Conservation (phyloP, 2,888 invertebrate genomes). For the Patella pellucida region DNA sequence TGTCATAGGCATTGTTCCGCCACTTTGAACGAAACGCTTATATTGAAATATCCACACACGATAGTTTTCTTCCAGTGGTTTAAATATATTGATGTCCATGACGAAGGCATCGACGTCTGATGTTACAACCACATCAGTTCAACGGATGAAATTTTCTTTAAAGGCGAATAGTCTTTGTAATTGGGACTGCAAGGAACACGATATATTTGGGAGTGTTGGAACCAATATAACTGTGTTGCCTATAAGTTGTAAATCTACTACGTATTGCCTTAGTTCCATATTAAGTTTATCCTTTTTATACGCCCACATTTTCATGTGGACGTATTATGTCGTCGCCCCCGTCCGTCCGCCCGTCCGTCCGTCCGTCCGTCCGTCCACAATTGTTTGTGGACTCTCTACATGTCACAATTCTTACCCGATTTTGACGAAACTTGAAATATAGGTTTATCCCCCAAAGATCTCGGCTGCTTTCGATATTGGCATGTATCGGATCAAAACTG, state of each 20-base stretch:
- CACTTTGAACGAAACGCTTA: background rate
- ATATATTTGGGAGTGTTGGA: background rate
- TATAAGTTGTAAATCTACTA: background rate
- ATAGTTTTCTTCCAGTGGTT: background rate
- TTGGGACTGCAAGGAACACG: background rate
- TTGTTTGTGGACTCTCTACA: too few species aligned
- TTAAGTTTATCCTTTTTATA: too few species aligned
- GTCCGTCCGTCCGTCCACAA: too few species aligned
- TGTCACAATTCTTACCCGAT: too few species aligned
- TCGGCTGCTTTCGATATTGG: too few species aligned
- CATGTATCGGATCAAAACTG: too few species aligned
- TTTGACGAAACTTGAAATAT: too few species aligned
- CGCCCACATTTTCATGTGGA: too few species aligned
- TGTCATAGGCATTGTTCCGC: background rate
- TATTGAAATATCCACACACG: constrained; percentile 7
- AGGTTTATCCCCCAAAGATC: too few species aligned
- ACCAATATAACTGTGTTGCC: background rate
- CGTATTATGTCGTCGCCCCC: too few species aligned
- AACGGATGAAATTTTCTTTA: background rate
- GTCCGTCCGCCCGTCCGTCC: too few species aligned
- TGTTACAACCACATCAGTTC: background rate
- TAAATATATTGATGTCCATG: background rate
- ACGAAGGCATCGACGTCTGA: background rate
- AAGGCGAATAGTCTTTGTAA: background rate
- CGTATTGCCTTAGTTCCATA: background rate